A percentile compares a stretch with the other conserved stretches of the same genome.
These are phyloP conservation scores for Stichopus chloronotus DNA, from an alignment of 35 echinoderm and acorn worm species.

Conservation along the genomic window DNA sequence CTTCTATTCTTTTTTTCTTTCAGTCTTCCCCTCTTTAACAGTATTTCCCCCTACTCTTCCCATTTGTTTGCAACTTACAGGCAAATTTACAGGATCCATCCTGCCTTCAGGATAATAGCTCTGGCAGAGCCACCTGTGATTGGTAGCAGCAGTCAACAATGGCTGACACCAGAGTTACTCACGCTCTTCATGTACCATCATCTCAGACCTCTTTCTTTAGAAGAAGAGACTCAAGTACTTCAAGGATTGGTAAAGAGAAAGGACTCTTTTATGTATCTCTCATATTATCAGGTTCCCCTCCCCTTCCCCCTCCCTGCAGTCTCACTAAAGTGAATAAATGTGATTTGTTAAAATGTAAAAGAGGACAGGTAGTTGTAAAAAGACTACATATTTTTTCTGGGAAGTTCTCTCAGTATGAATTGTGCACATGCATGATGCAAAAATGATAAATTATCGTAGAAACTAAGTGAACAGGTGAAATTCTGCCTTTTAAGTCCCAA, in stretches of 20 bases:
- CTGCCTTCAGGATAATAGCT: conserved; percentile 90
- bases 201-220: conserved; percentile 80
- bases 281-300: too few relatives aligned
- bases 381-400: too few relatives aligned
- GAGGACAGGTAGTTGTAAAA: too few relatives aligned
- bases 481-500: too few relatives aligned
- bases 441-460: too few relatives aligned
- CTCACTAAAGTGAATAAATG: too few relatives aligned
- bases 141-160: conserved; percentile 95
- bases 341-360: too few relatives aligned
- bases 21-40: background rate
- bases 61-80: conserved; percentile 15
- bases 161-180: conserved; percentile 88
- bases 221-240: conserved; percentile 86
- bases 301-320: background rate
- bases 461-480: too few relatives aligned
- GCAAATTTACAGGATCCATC: conserved; percentile 83
- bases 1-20: background rate
- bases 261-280: background rate
- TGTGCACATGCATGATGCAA: too few relatives aligned
- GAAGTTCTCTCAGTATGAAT: too few relatives aligned
- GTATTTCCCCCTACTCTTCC: background rate
- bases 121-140: conserved; percentile 89
- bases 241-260: conserved; percentile 80
- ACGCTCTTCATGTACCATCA: conserved; percentile 96